Conservation (phyloP, 2,113 vertebrate genomes). For the Myrmophylax atrothorax region DNA sequence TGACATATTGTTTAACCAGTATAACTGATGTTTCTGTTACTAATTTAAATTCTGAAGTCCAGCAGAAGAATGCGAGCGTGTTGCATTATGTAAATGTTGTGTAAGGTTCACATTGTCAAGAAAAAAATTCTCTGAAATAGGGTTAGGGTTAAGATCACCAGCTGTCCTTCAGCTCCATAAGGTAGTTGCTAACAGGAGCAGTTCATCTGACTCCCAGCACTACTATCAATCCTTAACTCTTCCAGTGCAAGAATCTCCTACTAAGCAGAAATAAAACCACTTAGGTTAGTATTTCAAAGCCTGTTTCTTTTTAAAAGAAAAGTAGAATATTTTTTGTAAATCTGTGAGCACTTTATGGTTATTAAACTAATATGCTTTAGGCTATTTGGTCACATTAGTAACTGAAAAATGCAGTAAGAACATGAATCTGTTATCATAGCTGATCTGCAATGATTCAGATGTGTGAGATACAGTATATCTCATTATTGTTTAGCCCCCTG, state of each 20-base stretch:
- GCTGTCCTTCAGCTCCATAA: constrained; percentile 47
- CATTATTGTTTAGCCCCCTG: constrained; percentile 27
- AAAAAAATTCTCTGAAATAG: neutral
- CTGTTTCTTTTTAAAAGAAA: neutral
- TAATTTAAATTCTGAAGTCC: constrained; percentile 56
- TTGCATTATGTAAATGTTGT: constrained; percentile 57
- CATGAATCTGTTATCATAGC: neutral
- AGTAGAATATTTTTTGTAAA: constrained; percentile 1
- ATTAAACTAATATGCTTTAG: constrained; percentile 9
- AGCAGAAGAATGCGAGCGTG: constrained; percentile 55
- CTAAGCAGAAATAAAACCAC: neutral
- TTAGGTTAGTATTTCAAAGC: constrained; percentile 16
- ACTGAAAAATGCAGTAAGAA: neutral
- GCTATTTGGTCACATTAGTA: constrained; percentile 50
- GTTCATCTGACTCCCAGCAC: neutral
- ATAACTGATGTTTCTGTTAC: constrained; percentile 50
- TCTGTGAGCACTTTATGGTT: neutral
- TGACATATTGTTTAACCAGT: constrained; percentile 64
- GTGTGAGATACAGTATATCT: neutral
- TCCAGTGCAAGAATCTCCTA: neutral
- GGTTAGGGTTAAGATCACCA: too few species aligned
- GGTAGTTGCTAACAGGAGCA: constrained; percentile 25
- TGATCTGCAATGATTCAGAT: constrained; percentile 43
- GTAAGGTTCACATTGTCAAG: constrained; percentile 36
- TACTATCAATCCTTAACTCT: constrained; percentile 34